Percentiles rank a stretch among this genome's conserved stretches.
Evolutionary conservation across 2,888 invertebrate genomes (phyloP).

Genomic region (Alloscopus bannaensis): DNA sequence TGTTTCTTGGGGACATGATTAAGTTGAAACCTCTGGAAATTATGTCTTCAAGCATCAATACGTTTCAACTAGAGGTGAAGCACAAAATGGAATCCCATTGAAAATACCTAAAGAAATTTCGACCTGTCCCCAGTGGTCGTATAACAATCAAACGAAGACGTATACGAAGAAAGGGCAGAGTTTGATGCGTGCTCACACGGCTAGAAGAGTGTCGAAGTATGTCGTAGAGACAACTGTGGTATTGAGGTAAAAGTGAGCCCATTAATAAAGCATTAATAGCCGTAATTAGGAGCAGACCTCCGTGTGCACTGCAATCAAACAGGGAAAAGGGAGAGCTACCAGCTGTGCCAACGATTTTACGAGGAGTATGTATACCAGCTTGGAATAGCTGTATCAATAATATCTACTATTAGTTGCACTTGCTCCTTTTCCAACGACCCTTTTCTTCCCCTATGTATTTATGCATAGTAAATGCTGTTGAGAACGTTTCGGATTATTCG

Average conservation of each 20-base stretch:
- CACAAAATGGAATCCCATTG: constrained; percentile 13
- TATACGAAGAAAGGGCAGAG: neutral
- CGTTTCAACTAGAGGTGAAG: neutral
- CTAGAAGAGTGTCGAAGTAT: neutral
- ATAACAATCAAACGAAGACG: neutral
- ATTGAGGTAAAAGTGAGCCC: constrained; percentile 51
- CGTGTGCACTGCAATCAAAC: constrained; percentile 44
- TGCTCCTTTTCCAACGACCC: constrained; percentile 17
- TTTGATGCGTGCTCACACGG: neutral
- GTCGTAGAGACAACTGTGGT: constrained; percentile 38
- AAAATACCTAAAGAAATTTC: neutral
- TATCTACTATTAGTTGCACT: constrained; percentile 46
- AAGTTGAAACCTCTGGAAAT: too few species aligned
- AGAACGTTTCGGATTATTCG: neutral
- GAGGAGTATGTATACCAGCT: neutral
- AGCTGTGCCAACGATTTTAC: constrained; percentile 40
- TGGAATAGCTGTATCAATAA: constrained; percentile 30
- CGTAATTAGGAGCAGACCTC: constrained; percentile 67
- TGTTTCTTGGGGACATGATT: too few species aligned
- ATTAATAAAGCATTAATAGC: constrained; percentile 67
- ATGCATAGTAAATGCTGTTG: too few species aligned
- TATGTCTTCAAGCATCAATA: neutral
- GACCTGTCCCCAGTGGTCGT: neutral
- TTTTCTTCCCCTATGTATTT: too few species aligned
- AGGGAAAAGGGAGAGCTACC: constrained; percentile 36